These are phyloP conservation scores for Eubucco bourcierii DNA, from an alignment of 2,113 vertebrate species.

Conservation along the genomic window DNA sequence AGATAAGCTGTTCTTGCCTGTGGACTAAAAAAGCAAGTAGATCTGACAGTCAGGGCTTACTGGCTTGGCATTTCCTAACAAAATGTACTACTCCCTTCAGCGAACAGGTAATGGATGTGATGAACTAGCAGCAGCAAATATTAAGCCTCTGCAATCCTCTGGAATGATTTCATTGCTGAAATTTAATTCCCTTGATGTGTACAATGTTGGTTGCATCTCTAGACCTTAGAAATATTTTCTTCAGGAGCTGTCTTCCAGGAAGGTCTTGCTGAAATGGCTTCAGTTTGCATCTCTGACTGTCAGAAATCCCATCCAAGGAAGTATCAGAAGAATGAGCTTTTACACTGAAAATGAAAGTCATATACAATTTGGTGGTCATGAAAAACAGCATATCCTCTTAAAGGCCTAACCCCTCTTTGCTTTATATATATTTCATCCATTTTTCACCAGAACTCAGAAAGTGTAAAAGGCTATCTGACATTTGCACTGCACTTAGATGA, in stretches of 20 bases:
- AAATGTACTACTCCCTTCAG: background rate
- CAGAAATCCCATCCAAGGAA: background rate
- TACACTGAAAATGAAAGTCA: background rate
- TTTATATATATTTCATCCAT: background rate
- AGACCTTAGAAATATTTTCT: background rate
- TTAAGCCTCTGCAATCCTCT: background rate
- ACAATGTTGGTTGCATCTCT: background rate
- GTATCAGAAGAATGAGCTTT: background rate
- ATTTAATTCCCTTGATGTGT: background rate
- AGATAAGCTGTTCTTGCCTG: rapidly evolving
- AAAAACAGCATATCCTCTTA: background rate
- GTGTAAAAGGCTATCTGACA: background rate
- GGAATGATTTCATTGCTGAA: background rate
- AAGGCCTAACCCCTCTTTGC: background rate
- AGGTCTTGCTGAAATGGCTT: background rate
- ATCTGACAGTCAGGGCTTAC: background rate
- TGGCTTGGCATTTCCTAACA: background rate
- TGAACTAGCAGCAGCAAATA: background rate
- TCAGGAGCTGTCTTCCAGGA: background rate
- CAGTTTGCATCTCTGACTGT: background rate
- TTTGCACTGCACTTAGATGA: background rate
- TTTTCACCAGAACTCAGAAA: background rate
- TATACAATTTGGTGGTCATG: background rate
- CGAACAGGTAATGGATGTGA: background rate
- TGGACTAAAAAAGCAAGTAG: background rate